Conservation (phyloP, 2,797 vertebrate genomes). For the Pseudocheirus occidentalis region DNA sequence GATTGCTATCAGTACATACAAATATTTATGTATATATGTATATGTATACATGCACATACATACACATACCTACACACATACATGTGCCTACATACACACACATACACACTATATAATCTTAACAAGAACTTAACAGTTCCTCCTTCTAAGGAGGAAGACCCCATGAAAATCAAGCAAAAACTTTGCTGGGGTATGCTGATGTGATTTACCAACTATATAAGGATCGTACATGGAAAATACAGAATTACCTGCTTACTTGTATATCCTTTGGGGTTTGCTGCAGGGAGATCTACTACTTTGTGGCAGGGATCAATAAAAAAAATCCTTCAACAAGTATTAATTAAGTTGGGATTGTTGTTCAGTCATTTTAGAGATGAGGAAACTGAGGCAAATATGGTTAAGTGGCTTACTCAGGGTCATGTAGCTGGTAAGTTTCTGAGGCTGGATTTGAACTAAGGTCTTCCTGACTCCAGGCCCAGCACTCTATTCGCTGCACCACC, state of each 20-base stretch:
- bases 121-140: background rate
- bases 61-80: too few species aligned
- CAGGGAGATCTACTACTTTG: background rate
- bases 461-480: background rate
- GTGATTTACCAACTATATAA: background rate
- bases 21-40: too few species aligned
- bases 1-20: too few species aligned
- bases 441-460: background rate
- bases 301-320: background rate
- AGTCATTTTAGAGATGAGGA: background rate
- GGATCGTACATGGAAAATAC: conserved; percentile 24
- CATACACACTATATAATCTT: background rate
- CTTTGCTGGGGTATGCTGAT: background rate
- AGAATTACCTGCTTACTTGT: conserved; percentile 17
- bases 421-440: background rate
- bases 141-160: background rate
- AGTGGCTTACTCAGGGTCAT: background rate
- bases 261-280: background rate
- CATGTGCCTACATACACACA: too few species aligned
- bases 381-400: background rate
- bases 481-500: background rate
- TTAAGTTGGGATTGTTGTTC: background rate
- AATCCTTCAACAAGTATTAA: background rate
- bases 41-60: too few species aligned
- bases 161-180: background rate